Conservation (phyloP, 1,140 invertebrate genomes). For the Acromyrmex charruanus region DNA sequence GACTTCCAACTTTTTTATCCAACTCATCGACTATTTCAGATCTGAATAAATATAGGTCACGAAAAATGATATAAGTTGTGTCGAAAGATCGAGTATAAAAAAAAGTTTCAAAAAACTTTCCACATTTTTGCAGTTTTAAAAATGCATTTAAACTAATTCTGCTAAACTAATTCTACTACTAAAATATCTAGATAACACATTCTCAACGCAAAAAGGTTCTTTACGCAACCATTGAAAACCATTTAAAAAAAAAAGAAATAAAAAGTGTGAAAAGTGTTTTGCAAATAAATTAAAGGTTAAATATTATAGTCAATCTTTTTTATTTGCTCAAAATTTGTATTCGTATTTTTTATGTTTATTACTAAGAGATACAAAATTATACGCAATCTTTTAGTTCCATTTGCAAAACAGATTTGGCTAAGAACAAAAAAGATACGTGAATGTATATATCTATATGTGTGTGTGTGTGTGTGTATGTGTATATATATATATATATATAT, state of each 20-base stretch:
- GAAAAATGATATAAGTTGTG: background rate
- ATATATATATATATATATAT: too few species aligned
- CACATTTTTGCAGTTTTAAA: slow-evolving; percentile 28
- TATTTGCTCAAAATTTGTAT: too few species aligned
- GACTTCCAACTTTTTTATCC: too few species aligned
- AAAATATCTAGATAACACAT: background rate
- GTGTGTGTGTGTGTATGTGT: too few species aligned
- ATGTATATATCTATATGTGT: too few species aligned
- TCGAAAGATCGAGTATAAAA: slow-evolving; percentile 9
- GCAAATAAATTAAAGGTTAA: too few species aligned
- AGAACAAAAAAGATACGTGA: background rate
- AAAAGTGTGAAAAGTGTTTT: background rate
- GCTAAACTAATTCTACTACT: background rate
- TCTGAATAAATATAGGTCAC: background rate
- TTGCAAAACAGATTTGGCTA: background rate
- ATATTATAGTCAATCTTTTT: too few species aligned
- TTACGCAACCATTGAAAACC: slow-evolving; percentile 31
- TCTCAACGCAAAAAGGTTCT: slow-evolving; percentile 23
- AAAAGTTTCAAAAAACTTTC: background rate
- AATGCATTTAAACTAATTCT: slow-evolving; percentile 36
- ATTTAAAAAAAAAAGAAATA: background rate
- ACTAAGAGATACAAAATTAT: background rate
- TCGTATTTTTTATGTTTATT: too few species aligned
- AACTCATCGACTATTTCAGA: background rate
- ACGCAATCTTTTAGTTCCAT: background rate